These are phyloP conservation scores for Turritopsis rubra DNA, from an alignment of 30 jellyfish, hydroid and myxozoan species.

Conservation along the genomic window DNA sequence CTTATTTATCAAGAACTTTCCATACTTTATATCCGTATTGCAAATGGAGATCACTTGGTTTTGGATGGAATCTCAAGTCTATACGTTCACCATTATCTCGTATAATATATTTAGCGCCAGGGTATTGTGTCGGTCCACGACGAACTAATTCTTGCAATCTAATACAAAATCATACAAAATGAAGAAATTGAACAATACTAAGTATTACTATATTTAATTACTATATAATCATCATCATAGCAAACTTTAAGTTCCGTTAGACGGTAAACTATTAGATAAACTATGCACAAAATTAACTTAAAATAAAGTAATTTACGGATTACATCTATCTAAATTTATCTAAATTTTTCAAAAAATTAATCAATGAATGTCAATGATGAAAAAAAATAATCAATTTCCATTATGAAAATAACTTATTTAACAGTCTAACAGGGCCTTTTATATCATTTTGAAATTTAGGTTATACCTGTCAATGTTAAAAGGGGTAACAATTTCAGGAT, in stretches of 20 bases:
- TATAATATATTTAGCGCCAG: conserved; percentile 98
- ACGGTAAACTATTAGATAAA: background rate
- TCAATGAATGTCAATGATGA: too few relatives aligned
- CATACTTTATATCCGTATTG: conserved; percentile 88
- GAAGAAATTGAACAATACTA: background rate
- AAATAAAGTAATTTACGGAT: too few relatives aligned
- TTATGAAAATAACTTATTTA: too few relatives aligned
- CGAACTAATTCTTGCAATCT: conserved; percentile 90
- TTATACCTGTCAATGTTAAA: conserved; percentile 92
- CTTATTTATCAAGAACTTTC: background rate
- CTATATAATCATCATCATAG: background rate
- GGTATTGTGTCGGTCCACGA: conserved; percentile 99
- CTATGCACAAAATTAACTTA: background rate
- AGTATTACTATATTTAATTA: background rate
- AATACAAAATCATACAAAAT: too few relatives aligned
- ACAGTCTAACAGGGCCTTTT: too few relatives aligned
- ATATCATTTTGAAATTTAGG: too few relatives aligned
- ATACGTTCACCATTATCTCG: conserved; percentile 96
- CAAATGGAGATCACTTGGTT: conserved; percentile 92
- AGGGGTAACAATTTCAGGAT: conserved; percentile 98
- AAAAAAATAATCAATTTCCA: too few relatives aligned
- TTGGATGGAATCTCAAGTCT: conserved; percentile 88
- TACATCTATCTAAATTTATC: too few relatives aligned
- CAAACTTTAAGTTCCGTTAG: too few relatives aligned
- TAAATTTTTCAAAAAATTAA: too few relatives aligned